phyloP scores from a whole-genome alignment of 2,113 vertebrate genomes.

The Sylvilagus bachmani region DNA sequence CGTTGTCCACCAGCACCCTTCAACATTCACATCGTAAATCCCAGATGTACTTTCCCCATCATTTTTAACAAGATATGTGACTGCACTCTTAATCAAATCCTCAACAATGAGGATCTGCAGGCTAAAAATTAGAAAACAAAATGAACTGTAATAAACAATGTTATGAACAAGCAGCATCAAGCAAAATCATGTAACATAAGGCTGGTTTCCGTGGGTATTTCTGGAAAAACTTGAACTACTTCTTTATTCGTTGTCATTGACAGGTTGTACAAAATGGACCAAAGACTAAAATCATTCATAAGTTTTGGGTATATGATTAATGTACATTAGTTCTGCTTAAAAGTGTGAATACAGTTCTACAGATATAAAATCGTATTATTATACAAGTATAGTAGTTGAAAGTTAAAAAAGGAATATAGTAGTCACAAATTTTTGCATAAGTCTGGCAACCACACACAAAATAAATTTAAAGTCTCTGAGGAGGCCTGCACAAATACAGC shows the following conservation, averaged over 20 bases:
- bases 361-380: not conserved
- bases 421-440: constrained; percentile 33
- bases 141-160: constrained; percentile 44
- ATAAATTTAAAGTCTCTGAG: constrained; percentile 28
- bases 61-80: constrained; percentile 55
- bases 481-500: not conserved
- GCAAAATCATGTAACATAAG: constrained; percentile 37
- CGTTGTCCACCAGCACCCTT: not conserved
- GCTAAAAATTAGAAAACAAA: constrained; percentile 1
- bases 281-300: constrained; percentile 50
- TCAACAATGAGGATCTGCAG: constrained; percentile 7
- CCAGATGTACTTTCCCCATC: not conserved
- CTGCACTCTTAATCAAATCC: constrained; percentile 44
- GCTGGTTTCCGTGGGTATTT: constrained; percentile 18
- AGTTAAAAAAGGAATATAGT: constrained; percentile 45
- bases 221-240: constrained; percentile 26
- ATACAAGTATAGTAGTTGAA: constrained; percentile 23
- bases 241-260: constrained; percentile 57
- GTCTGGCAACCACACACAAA: constrained; percentile 35
- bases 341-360: constrained; percentile 18
- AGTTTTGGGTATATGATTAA: constrained; percentile 34
- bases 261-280: not conserved
- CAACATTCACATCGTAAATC: constrained; percentile 39
- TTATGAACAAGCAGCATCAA: constrained; percentile 24
- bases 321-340: constrained; percentile 38